Evolutionary conservation across 2,888 invertebrate genomes (phyloP), one percentile per base, ranked within the genome.

Genomic region (Choreutis nemorana): DNA sequence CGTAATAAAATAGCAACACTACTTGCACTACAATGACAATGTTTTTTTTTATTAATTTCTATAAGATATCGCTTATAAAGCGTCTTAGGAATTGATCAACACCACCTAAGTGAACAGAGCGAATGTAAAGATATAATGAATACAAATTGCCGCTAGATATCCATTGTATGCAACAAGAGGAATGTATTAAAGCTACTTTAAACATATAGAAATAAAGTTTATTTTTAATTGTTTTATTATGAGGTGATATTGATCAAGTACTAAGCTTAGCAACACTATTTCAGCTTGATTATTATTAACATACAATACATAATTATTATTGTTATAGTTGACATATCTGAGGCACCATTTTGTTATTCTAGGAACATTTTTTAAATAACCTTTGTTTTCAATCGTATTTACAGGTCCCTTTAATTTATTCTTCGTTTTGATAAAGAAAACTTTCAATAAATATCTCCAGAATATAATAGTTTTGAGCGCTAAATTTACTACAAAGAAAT

Each of bases 401-500:
- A 18, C 11, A 45, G 46, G 45, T 44, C 44, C 44, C 42, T 39
- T 44, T 40, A 42, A 44, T 32, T 28, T 20, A 35, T 32, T 43
- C 43, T 45, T 44, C 44, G 44, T 46, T 44, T 46, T 29, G 36
- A 44, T 44, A 37, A 45, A 45, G 45, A 45, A 40, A 29, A 36
- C 35, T 36, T 37, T 41, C 43, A 44, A 26, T 42, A 22, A 12
- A 32, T 35, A 36, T 38, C 30, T 35, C 37, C 21, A 21, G 20
- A 41, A 35, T 39, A 37, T 34, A 34, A 28, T 28, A 48, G 49
- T 49, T 49, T 47, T 48, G 45, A 42, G 43, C 49, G 45, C 42
- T 45, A 45, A 45, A 44, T 40, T 34, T 35, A 44, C 48, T 48
- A 49, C 49, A 48, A 9, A 24, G 5, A 24, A 8, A 12, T 8